Base-by-base conservation (phyloP, 2,797 vertebrate genomes). In the Alca torda region DNA sequence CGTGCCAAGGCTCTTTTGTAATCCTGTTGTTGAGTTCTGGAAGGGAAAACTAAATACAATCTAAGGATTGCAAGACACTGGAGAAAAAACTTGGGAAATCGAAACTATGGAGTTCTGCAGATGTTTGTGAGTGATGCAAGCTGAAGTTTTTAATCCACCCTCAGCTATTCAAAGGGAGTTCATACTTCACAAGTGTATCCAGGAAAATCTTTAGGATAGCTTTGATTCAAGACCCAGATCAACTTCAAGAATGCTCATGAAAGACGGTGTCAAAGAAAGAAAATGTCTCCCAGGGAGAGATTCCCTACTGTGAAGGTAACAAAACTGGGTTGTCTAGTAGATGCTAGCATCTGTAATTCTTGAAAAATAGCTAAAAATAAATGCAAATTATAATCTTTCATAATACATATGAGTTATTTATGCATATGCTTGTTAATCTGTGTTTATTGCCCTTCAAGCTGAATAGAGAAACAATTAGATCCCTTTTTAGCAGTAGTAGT, bases 381-480 rank as follows among this genome's bases (percentile, higher is more conserved):
- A 79, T 56, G 33, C 21, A 73, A 91, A 67, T 28, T 24, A 90
- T 76, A 80, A 65, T 26, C 31, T 86, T 94, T 74, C 67, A 59
- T 79, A 87, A 89, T 45, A 87, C 30, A 65, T 81, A 61, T 10
- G 61, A 83, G 69, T 76, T 95, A 69, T 63, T 93, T 92, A 89
- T 68, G 60, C 65, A 88, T 48, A 53, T 68, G 89, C n/a, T 96
- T 60, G 67, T 63, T 90, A 86, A 76, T 69, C 33, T 89, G 20
- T 88, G 59, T 83, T 91, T 95, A 77, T 70, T 89, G 56, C 67
- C 69, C 77, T 94, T 67, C 84, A 84, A 94, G 48, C 31, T 92
- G 56, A 89, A 74, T 16, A 67, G 46, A 86, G 77, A 72, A 92
- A 90, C 65, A 95, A 95, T 95, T 84, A 93, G 69, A 89, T 84